Evolutionary conservation across 2,797 vertebrate genomes (phyloP), one percentile per base, ranked within the genome.

Genomic region (Anabacerthia variegaticeps): DNA sequence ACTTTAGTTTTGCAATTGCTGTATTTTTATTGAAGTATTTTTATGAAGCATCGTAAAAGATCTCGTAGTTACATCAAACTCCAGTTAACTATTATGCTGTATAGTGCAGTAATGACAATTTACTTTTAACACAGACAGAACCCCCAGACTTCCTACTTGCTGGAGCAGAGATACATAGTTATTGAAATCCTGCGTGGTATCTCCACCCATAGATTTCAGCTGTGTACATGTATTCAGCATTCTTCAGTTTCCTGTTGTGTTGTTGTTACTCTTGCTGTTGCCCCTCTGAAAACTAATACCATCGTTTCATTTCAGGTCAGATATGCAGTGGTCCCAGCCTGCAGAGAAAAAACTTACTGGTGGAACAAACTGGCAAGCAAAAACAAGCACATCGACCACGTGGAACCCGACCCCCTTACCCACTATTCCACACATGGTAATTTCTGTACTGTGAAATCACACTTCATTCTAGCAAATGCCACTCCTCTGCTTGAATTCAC

Each of bases 311-410:
- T 93, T 78, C 95, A 99, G 99, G 94, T 98, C 98, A 9, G 98
- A 99, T 91, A 97, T 98, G 91, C 98, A 99, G 94, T 98, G 98
- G 98, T 98, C 96, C 97, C 98, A 98, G 83, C 98, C 98, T 48
- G 97, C 98, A 79, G 98, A 99, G 96, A 98, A 98, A 88, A 99
- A 98, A 96, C 96, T 98, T 44, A 98, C 98, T 8, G 98, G 98
- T 73, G 98, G 98, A 97, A 99, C 95, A 85, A 99, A 99, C 97
- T 99, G 99, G 98, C 98, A 99, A 96, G 98, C 98, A 65, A 99
- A 98, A 97, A 98, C 95, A 4, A 98, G 98, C 88, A 98, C 98
- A 9, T 98, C 98, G 2, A 98, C 98, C 89, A 99, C 98, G 6
- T 99, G 99, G 99, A 99, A 98, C 87, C 97, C 98, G 12, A 94